Percentiles rank a stretch among this genome's conserved stretches.
Conservation (phyloP, 2,113 vertebrate genomes). For the Charina bottae region DNA sequence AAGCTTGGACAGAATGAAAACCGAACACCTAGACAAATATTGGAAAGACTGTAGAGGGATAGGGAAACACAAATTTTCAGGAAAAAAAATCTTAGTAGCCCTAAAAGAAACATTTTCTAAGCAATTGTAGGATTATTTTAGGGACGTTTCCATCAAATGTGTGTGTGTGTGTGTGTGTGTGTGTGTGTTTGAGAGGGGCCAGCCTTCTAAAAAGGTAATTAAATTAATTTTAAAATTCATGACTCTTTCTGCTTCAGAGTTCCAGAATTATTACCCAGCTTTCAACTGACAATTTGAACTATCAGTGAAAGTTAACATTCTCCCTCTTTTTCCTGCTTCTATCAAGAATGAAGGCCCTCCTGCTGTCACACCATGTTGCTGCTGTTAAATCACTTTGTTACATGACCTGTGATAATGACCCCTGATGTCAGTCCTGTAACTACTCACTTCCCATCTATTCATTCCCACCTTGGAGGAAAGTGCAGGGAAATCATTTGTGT, state of each 20-base stretch:
- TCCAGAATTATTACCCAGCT: neutral
- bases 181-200: neutral
- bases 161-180: too few species aligned
- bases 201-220: neutral
- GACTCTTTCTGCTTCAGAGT: neutral
- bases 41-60: neutral
- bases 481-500: neutral
- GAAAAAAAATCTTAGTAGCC: neutral
- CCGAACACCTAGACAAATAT: neutral
- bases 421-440: neutral
- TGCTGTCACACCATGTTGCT: neutral
- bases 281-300: neutral
- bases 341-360: neutral
- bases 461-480: rapidly evolving
- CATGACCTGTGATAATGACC: neutral
- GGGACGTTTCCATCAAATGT: neutral
- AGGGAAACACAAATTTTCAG: neutral
- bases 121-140: neutral
- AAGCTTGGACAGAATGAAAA: neutral
- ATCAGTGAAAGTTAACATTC: neutral
- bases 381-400: neutral
- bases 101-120: neutral
- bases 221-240: neutral
- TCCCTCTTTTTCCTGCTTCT: neutral
- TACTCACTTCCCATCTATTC: neutral